Evolutionary conservation across 2,113 vertebrate species (phyloP).

Genomic region (Rattus norvegicus): GRCr8 NC_086026.1:34153501-34154000

Average conservation of each 20-base stretch:
- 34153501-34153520: neutral
- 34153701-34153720: neutral
- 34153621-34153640: neutral
- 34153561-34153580: neutral
- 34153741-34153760: neutral
- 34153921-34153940: neutral
- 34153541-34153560: neutral
- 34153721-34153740: neutral
- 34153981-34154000: neutral
- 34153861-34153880: neutral
- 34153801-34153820: neutral
- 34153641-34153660: neutral
- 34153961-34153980: neutral
- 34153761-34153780: neutral
- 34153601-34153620: neutral
- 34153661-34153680: neutral
- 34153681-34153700: neutral
- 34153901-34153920: neutral
- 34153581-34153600: neutral
- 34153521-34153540: neutral
- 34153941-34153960: neutral
- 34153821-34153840: neutral
- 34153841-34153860: neutral
- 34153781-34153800: neutral
- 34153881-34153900: neutral